Evolutionary conservation across 2,113 vertebrate species (phyloP).

Genomic region (Verasper variegatus): DNA sequence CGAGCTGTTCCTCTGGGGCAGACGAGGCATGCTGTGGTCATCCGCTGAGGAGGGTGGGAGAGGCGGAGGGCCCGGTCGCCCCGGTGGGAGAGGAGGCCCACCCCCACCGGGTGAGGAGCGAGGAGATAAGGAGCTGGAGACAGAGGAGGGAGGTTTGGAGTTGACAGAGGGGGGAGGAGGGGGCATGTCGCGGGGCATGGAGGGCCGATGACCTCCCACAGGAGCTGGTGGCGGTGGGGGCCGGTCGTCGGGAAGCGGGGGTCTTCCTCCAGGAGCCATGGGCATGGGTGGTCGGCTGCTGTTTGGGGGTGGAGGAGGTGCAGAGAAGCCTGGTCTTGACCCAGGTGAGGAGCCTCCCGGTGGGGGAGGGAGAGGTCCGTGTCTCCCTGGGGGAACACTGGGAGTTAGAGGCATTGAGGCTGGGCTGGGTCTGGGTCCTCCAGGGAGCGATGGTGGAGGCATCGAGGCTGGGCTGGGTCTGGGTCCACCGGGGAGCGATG

Average conservation of each 20-base stretch:
- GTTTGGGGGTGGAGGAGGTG: constrained; percentile 61
- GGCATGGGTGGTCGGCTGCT: constrained; percentile 63
- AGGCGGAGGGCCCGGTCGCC: constrained; percentile 85
- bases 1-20: constrained; percentile 90
- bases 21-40: constrained; percentile 87
- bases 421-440: too few relatives aligned
- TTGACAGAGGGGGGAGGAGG: constrained; percentile 83
- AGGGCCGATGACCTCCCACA: constrained; percentile 77
- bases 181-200: constrained; percentile 81
- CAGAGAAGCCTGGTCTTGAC: constrained; percentile 41
- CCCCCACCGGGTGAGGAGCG: constrained; percentile 51
- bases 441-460: constrained; percentile 28
- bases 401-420: constrained; percentile 44
- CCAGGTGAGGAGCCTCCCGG: constrained; percentile 53
- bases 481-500: too few relatives aligned
- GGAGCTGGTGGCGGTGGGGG: constrained; percentile 81
- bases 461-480: too few relatives aligned
- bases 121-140: constrained; percentile 70
- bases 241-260: constrained; percentile 81
- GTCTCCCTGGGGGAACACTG: constrained; percentile 81
- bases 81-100: constrained; percentile 83
- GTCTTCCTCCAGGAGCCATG: constrained; percentile 77
- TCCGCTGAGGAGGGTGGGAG: constrained; percentile 80
- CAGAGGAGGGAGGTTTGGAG: constrained; percentile 83
- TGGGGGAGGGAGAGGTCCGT: constrained; percentile 73